These are phyloP conservation scores for Leucoma salicis DNA, from an alignment of 2,888 invertebrate genomes.

Conservation along the genomic window DNA sequence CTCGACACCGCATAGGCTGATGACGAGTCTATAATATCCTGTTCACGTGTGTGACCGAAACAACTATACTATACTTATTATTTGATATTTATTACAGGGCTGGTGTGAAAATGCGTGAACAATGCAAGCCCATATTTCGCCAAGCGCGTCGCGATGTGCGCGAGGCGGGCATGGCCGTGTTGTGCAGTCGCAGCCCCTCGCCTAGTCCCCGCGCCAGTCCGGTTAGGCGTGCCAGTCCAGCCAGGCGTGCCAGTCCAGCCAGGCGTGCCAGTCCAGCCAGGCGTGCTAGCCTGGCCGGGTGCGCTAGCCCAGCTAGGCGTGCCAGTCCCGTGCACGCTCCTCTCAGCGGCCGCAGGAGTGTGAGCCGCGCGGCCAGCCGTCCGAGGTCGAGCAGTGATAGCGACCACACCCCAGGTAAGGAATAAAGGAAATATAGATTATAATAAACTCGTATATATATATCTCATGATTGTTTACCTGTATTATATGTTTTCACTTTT, in stretches of 20 bases:
- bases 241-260: conserved; percentile 7
- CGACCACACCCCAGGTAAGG: conserved; percentile 26
- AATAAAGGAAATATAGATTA: too few species aligned
- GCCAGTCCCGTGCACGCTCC: neutral
- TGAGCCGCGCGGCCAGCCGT: conserved; percentile 23
- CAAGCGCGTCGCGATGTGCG: conserved; percentile 89
- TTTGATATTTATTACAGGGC: conserved; percentile 84
- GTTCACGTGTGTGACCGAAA: too few species aligned
- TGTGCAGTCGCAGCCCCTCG: conserved; percentile 37
- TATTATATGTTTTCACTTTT: too few species aligned
- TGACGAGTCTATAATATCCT: too few species aligned
- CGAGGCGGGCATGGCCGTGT: conserved; percentile 78
- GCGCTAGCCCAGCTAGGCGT: neutral
- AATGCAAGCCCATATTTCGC: conserved; percentile 90
- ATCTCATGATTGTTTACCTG: too few species aligned
- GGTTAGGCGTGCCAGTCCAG: neutral
- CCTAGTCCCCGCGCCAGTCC: conserved; percentile 4
- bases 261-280: too few species aligned
- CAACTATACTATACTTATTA: too few species aligned
- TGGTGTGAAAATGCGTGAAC: conserved; percentile 94
- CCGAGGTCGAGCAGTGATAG: conserved; percentile 21
- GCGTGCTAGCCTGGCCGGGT: too few species aligned
- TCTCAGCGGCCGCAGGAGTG: conserved; percentile 14
- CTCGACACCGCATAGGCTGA: too few species aligned
- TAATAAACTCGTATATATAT: too few species aligned